Conservation (phyloP, 2,113 vertebrate genomes). For the Oncorhynchus clarkii region DNA sequence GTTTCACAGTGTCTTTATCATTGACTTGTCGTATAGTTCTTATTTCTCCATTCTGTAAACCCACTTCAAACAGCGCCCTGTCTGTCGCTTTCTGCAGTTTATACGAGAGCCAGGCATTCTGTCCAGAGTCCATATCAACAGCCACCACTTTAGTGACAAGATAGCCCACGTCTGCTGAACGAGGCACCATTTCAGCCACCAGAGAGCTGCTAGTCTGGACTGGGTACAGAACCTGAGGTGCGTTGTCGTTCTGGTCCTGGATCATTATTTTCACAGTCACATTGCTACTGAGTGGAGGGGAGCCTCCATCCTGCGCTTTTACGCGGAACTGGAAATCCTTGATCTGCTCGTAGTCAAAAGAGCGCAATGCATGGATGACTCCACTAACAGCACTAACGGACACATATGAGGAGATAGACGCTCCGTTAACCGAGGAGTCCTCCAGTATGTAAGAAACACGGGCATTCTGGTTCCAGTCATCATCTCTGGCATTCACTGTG, state of each 20-base stretch:
- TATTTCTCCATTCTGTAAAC: conserved; percentile 47
- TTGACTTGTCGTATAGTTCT: conserved; percentile 38
- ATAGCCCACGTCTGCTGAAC: conserved; percentile 56
- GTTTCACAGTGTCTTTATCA: conserved; percentile 53
- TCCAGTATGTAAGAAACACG: conserved; percentile 66
- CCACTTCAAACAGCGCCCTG: conserved; percentile 44
- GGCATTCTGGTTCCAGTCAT: conserved; percentile 67
- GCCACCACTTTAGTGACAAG: conserved; percentile 49
- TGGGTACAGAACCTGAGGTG: conserved; percentile 52
- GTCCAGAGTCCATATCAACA: conserved; percentile 49
- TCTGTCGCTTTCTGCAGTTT: conserved; percentile 41
- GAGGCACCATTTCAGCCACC: conserved; percentile 56
- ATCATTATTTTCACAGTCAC: conserved; percentile 46
- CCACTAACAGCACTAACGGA: conserved; percentile 67
- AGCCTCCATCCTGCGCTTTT: conserved; percentile 66
- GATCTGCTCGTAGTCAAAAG: conserved; percentile 71
- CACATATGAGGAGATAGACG: conserved; percentile 59
- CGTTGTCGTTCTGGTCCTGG: conserved; percentile 64
- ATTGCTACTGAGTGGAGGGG: conserved; percentile 61
- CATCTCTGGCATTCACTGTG: conserved; percentile 56
- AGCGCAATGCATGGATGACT: conserved; percentile 62
- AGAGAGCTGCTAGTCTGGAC: conserved; percentile 38
- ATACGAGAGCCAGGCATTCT: conserved; percentile 47
- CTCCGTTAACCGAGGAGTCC: conserved; percentile 58
- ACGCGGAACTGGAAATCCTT: conserved; percentile 57